Evolutionary conservation across 2,797 vertebrate genomes (phyloP), one percentile per base, ranked within the genome.

Genomic region (Enteromius thamalakanensis): DNA sequence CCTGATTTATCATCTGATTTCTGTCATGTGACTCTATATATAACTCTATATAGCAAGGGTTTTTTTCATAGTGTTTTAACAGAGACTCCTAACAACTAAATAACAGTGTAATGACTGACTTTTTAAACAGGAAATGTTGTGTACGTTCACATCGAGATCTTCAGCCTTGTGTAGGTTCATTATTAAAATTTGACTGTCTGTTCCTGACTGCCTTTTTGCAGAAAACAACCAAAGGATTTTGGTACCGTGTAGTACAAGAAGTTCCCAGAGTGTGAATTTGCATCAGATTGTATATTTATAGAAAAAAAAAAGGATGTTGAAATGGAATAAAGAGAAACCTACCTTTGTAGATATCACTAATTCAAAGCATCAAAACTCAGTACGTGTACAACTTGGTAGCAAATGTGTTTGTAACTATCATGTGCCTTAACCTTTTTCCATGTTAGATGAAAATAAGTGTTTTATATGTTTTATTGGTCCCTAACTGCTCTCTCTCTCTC

Each of bases 381-480:
- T 96, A 94, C 90, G 92, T 94, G 95, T 94, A 94, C 92, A 94
- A 94, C 93, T 94, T 94, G 93, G 95, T 97, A 96, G 95, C 95
- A 96, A 94, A 96, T 93, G 95, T 97, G 96, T 97, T 96, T 97
- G 96, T 97, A 96, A 96, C 95, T 95, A 95, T 97, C 96, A 97
- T 95, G 97, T 97, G 97, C 97, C 97, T 98, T 98, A 98, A 97
- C 95, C 95, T 96, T 97, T 96, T 97, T 97, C 96, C 96, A 96
- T 97, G 95, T 94, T 96, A 96, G 95, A 93, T 94, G 89, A 94
- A 91, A 92, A 93, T 93, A 94, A 90, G 91, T 94, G 94, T 96
- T 95, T 96, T 96, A 94, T 96, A 95, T 95, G 76, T 82, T 80
- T 76, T 84, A 85, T 87, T 89, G 74, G 64, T 68, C 80, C 62